A percentile compares a stretch with the other conserved stretches of the same genome.
These are phyloP conservation scores for Acanthosepion pharaonis DNA, from an alignment of 2,888 invertebrate genomes.

Conservation along the genomic window DNA sequence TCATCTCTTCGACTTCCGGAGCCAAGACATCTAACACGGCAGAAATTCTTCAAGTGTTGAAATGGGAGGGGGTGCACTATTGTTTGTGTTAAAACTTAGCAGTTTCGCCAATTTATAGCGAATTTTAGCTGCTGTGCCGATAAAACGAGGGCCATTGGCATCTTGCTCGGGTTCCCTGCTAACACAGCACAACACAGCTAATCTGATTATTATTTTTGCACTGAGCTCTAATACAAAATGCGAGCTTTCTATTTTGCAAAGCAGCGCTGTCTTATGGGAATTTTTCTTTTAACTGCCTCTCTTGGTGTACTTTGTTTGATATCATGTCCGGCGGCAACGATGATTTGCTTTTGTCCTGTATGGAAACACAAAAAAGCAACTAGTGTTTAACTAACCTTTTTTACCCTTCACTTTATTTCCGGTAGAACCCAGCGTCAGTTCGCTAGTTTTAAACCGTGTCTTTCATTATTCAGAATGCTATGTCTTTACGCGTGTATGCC, in stretches of 20 bases:
- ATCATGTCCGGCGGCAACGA: not conserved
- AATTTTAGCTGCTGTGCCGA: constrained; percentile 1
- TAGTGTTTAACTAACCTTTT: not conserved
- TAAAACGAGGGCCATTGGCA: not conserved
- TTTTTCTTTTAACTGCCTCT: not conserved
- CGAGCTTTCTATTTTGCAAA: not conserved
- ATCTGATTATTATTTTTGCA: constrained; percentile 33
- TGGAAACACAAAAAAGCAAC: constrained; percentile 11
- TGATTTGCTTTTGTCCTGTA: not conserved
- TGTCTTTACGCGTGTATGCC: not conserved
- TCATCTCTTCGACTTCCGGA: not conserved
- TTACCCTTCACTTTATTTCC: not conserved
- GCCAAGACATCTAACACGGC: not conserved
- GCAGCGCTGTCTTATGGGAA: not conserved
- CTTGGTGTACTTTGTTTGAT: constrained; percentile 21
- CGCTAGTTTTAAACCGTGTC: not conserved
- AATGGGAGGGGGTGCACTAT: not conserved
- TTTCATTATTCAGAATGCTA: not conserved
- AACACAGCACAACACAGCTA: not conserved
- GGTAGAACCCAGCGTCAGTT: not conserved
- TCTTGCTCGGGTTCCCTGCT: constrained; percentile 7
- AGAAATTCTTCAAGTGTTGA: constrained; percentile 14
- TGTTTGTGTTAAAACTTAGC: not conserved
- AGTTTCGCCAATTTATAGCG: not conserved
- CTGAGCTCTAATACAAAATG: not conserved